Evolutionary conservation across 2,888 invertebrate species (phyloP).

Genomic region (Mythimna loreyi): DNA sequence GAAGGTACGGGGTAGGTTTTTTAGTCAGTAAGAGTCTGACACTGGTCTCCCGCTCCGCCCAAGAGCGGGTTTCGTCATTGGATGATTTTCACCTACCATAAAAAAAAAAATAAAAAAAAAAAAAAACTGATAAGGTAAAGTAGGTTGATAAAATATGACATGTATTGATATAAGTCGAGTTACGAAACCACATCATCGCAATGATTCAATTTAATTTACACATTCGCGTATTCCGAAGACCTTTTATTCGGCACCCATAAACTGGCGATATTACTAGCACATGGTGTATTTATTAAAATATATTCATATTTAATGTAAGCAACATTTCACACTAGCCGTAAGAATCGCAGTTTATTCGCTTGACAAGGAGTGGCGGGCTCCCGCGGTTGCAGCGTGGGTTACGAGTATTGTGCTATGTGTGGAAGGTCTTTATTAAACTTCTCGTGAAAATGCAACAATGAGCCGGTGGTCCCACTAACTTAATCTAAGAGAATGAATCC

Average conservation of each 20-base stretch:
- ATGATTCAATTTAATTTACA: constrained; percentile 8
- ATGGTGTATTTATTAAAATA: constrained; percentile 65
- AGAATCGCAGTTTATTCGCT: constrained; percentile 80
- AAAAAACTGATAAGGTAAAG: background rate
- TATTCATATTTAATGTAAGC: constrained; percentile 69
- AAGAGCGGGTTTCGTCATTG: too few relatives aligned
- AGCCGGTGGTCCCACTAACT: constrained; percentile 78
- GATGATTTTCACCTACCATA: too few relatives aligned
- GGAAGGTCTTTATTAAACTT: constrained; percentile 85
- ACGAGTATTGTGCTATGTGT: constrained; percentile 67
- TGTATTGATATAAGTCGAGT: background rate
- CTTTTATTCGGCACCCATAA: constrained; percentile 54
- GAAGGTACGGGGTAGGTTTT: too few relatives aligned
- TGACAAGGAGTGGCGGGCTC: constrained; percentile 72
- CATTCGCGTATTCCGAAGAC: constrained; percentile 16
- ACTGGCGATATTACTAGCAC: constrained; percentile 60
- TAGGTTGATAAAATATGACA: background rate
- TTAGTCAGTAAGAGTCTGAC: too few relatives aligned
- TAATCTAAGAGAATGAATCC: constrained; percentile 85
- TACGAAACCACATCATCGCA: background rate
- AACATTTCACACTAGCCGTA: constrained; percentile 75
- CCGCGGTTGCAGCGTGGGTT: constrained; percentile 73
- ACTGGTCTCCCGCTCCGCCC: too few relatives aligned
- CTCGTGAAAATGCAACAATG: constrained; percentile 85
- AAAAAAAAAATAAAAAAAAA: background rate